Base-by-base conservation (phyloP, 1,140 invertebrate species). In the Drosophila triauraria region DNA sequence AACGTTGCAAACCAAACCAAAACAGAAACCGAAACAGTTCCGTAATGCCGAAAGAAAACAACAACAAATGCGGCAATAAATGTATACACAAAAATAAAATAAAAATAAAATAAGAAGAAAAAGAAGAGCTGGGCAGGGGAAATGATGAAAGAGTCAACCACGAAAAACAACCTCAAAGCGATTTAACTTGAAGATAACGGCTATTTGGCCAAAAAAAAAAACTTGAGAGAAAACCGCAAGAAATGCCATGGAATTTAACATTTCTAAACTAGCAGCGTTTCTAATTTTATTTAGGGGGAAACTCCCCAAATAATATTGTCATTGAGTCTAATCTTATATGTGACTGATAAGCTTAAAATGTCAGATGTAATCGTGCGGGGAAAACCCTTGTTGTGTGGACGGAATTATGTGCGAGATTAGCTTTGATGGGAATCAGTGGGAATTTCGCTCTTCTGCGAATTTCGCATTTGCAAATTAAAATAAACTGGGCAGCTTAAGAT, bases 1-100 rank as follows among this genome's bases (percentile, higher is more conserved):
- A 63, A 63, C 61, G 17, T 64, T 23, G 53, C 61, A 59, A 64
- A 58, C 23, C n/a, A 67, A 80, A 80, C 35, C 50, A 61, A 80
- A 75, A 80, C 80, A 75, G 63, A 72, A 69, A 72, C 70, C 57
- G 80, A 83, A 83, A 84, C 77, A 84, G 80, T 84, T 84, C 80
- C 77, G 76, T 80, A 84, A 84, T 79, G 76, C 67, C 71, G 56
- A 64, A 76, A 72, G 75, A 77, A 82, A 77, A 78, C 81, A 78
- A 82, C 80, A 67, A 75, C 80, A 82, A 78, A 61, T 57, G 68
- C 60, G 50, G 59, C 72, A 71, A 75, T 58, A 64, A 64, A 64
- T 64, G 53, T 59, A 59, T 43, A 59, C 44, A 74, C 30, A 61
- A 64, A 47, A 58, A 43, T 44, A 54, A 44, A 74, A 47, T 50